Base-by-base conservation (phyloP, 2,888 invertebrate species). In the Candidula unifasciata region DNA sequence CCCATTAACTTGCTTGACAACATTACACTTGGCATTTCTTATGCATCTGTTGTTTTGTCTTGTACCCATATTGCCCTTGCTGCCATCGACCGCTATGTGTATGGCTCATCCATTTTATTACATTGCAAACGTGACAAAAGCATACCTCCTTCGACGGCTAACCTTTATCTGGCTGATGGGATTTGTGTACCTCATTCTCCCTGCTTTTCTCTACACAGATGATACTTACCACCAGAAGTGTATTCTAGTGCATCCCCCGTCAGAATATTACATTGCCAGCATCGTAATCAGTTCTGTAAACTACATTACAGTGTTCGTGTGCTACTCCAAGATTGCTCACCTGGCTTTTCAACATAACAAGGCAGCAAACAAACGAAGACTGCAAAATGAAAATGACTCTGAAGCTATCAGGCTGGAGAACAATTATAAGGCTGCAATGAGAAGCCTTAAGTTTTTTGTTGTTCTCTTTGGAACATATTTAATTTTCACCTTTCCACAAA, bases 61-160 rank as follows among this genome's bases (percentile, higher is more conserved):
- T 64, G 27, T 27, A 44, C 54, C 21, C 74, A 82, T 30, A 82
- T 82, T 44, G 30, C 64, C 18, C 18, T 74, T 24, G 44, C 74
- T 33, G 82, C 82, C 3, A 27, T 74, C 27, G 74, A 82, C 21
- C 74, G 74, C 30, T 82, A 82, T 82, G n/a, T n/a, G 64, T 64
- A 74, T 74, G 0, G 60, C 16, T 13, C 30, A 74, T 24, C 82
- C 74, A 13, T 82, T 71, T 54, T 74, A 74, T 54, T 54, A 74
- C 54, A 74, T 74, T 5, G 18, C 5, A 54, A 74, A 74, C 30
- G 54, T 74, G 30, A 74, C 74, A 33, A 27, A 57, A 74, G 52
- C 1, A 24, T 54, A 30, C 1, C n/a, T 74, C 16, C 16, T 52
- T 16, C 52, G 3, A 18, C 54, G 27, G 30, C 54, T 74, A 13